Conservation (phyloP, 2,888 invertebrate genomes). For the Camponotus fellah region DNA sequence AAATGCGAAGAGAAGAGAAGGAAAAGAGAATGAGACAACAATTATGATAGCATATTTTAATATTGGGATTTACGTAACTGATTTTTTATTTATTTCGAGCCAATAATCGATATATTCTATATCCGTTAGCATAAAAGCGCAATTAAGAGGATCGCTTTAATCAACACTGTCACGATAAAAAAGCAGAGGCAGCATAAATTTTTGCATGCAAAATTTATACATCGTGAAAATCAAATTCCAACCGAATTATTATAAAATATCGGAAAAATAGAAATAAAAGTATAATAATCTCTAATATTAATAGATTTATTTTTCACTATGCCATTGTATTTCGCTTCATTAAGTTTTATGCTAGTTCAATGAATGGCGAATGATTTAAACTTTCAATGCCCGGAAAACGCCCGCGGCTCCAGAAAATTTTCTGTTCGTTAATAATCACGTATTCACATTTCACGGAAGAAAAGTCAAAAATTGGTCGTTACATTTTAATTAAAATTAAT, state of each 20-base stretch:
- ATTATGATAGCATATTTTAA: constrained; percentile 29
- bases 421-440: constrained; percentile 27
- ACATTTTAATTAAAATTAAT: constrained; percentile 12
- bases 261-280: constrained; percentile 17
- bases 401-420: constrained; percentile 18
- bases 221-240: constrained; percentile 13
- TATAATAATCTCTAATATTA: constrained; percentile 29
- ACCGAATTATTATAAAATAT: constrained; percentile 3
- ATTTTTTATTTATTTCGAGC: constrained; percentile 40
- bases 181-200: constrained; percentile 7
- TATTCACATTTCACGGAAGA: constrained; percentile 13
- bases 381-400: constrained; percentile 33
- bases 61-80: background rate
- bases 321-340: constrained; percentile 35
- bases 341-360: constrained; percentile 38
- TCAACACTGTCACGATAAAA: constrained; percentile 35
- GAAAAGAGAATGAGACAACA: no score
- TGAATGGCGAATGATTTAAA: constrained; percentile 41
- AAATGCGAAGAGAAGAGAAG: no score
- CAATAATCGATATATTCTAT: constrained; percentile 31
- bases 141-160: constrained; percentile 35
- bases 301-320: constrained; percentile 37
- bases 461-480: background rate
- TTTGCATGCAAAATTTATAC: background rate
- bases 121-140: constrained; percentile 2